Evolutionary conservation across 1,140 invertebrate genomes (phyloP).

Genomic region (Samia ricini): DNA sequence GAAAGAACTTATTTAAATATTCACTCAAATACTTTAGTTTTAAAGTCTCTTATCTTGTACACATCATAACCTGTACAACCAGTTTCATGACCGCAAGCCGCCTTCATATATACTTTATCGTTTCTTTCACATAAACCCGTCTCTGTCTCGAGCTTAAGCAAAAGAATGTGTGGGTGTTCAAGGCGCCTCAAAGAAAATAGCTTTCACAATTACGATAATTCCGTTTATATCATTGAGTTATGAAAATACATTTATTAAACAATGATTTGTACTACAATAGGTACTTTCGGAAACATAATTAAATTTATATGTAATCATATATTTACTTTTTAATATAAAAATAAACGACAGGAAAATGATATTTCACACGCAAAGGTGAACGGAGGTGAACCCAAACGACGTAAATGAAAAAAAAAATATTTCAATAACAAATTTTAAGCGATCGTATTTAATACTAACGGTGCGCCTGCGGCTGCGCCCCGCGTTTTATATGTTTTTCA

Average conservation of each 20-base stretch:
- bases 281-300: too few species aligned
- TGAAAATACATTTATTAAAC: not conserved
- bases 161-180: slow-evolving; percentile 6
- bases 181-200: not conserved
- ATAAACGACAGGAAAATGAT: too few species aligned
- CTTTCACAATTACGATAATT: not conserved
- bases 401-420: too few species aligned
- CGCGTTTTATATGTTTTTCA: too few species aligned
- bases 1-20: not conserved
- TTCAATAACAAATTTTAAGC: too few species aligned
- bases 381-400: too few species aligned
- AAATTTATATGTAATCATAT: too few species aligned
- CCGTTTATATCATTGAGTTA: not conserved
- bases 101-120: not conserved
- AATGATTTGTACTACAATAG: too few species aligned
- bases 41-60: slow-evolving; percentile 2
- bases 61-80: slow-evolving; percentile 1
- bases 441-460: too few species aligned
- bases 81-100: slow-evolving; percentile 1
- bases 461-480: too few species aligned
- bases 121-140: not conserved
- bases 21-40: not conserved
- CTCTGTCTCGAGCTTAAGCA: not conserved
- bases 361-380: too few species aligned
- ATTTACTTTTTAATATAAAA: too few species aligned